These are phyloP conservation scores for Cataglyphis rosenhaueri DNA, from an alignment of 2,888 invertebrate species.

Conservation along the genomic window DNA sequence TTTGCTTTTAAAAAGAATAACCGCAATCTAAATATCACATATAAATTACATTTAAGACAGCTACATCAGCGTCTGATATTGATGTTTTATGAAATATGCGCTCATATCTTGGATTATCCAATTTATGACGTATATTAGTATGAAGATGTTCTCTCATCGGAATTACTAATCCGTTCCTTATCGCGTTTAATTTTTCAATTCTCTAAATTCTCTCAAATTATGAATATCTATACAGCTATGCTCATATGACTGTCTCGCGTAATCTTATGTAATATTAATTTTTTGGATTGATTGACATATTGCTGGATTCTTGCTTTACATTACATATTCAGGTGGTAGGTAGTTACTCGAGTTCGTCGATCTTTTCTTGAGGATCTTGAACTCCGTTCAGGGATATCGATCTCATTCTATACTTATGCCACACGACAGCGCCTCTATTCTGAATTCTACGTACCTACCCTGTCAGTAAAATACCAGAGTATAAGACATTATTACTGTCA, in stretches of 20 bases:
- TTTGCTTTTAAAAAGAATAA: not conserved
- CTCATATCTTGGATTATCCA: slow-evolving; percentile 27
- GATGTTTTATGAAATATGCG: slow-evolving; percentile 34
- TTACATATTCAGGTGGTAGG: slow-evolving; percentile 40
- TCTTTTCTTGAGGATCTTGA: slow-evolving; percentile 49
- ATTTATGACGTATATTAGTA: slow-evolving; percentile 9
- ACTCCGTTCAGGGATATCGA: slow-evolving; percentile 48
- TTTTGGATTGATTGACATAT: slow-evolving; percentile 47
- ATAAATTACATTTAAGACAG: not conserved
- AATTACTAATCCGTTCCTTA: slow-evolving; percentile 32
- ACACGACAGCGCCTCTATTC: slow-evolving; percentile 15
- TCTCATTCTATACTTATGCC: slow-evolving; percentile 38
- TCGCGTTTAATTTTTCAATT: slow-evolving; percentile 20
- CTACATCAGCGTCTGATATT: not conserved
- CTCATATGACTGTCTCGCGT: slow-evolving; percentile 16
- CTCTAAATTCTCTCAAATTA: slow-evolving; percentile 10
- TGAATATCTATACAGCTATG: slow-evolving; percentile 31
- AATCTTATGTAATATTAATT: slow-evolving; percentile 49
- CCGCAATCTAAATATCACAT: not conserved
- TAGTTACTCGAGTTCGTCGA: slow-evolving; percentile 48
- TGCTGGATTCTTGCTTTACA: slow-evolving; percentile 11
- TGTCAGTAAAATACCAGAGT: slow-evolving; percentile 25
- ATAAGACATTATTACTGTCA: slow-evolving; percentile 42
- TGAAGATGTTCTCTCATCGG: slow-evolving; percentile 20
- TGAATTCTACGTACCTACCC: slow-evolving; percentile 29